These are phyloP conservation scores for Taeniopygia guttata DNA, from an alignment of 2,797 vertebrate genomes.

Conservation along the genomic window DNA sequence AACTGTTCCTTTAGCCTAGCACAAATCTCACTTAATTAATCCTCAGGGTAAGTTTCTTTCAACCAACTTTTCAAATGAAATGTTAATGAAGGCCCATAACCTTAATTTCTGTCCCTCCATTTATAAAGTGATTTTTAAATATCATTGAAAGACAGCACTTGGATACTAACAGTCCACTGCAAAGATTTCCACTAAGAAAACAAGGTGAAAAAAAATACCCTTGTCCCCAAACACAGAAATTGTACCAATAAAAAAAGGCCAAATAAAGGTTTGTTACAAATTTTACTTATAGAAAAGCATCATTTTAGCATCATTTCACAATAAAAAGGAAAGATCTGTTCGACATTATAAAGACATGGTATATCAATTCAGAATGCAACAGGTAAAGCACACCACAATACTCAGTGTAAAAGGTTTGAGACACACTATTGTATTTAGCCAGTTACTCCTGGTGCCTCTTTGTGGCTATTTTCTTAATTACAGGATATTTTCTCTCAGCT, in stretches of 20 bases:
- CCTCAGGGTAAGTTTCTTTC: neutral
- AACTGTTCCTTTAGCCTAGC: neutral
- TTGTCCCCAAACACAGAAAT: neutral
- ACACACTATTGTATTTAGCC: neutral
- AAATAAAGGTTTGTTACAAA: neutral
- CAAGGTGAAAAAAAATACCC: neutral
- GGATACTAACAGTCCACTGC: neutral
- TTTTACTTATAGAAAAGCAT: constrained; percentile 45
- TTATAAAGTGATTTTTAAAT: neutral
- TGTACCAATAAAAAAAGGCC: neutral
- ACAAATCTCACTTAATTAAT: neutral
- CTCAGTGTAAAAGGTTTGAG: neutral
- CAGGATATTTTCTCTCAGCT: neutral
- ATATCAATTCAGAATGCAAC: neutral
- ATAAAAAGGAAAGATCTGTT: neutral
- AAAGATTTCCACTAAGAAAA: neutral
- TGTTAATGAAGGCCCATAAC: neutral
- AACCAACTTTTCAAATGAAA: neutral
- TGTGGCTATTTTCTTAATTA: neutral
- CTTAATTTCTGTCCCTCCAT: neutral
- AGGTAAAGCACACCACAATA: neutral
- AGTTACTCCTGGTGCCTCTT: neutral
- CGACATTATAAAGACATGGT: neutral
- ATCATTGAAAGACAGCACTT: neutral
- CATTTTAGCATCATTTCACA: neutral